Conservation (phyloP, 92 coral and sea anemone species). For the Ricordea florida region DNA sequence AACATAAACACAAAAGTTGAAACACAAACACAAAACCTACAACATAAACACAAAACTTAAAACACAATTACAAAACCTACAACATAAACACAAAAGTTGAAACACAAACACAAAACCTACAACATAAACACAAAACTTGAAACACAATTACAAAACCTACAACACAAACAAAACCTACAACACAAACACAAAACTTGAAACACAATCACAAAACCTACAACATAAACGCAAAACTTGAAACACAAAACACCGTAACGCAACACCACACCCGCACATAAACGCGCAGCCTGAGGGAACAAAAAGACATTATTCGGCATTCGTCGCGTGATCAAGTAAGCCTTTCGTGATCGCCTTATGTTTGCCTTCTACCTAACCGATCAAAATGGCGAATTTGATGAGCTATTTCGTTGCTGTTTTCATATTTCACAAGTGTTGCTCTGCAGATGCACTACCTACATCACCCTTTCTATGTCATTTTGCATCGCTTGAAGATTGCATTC, state of each 20-base stretch:
- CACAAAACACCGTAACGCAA: too few relatives aligned
- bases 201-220: neutral
- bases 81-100: neutral
- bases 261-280: too few relatives aligned
- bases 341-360: too few relatives aligned
- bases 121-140: neutral
- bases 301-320: too few relatives aligned
- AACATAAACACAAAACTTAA: neutral
- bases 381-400: conserved; percentile 1
- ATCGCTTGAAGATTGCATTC: conserved; percentile 22
- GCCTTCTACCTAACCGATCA: too few relatives aligned
- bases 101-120: neutral
- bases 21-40: neutral
- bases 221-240: neutral
- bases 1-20: neutral
- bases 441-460: neutral
- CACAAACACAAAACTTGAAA: neutral
- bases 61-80: neutral
- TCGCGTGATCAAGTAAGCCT: too few relatives aligned
- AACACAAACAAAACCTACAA: neutral
- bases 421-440: neutral
- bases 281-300: too few relatives aligned
- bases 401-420: neutral
- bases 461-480: conserved; percentile 11
- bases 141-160: neutral